Evolutionary conservation across 2,888 invertebrate genomes (phyloP).

Genomic region (Danaus chrysippus): DNA sequence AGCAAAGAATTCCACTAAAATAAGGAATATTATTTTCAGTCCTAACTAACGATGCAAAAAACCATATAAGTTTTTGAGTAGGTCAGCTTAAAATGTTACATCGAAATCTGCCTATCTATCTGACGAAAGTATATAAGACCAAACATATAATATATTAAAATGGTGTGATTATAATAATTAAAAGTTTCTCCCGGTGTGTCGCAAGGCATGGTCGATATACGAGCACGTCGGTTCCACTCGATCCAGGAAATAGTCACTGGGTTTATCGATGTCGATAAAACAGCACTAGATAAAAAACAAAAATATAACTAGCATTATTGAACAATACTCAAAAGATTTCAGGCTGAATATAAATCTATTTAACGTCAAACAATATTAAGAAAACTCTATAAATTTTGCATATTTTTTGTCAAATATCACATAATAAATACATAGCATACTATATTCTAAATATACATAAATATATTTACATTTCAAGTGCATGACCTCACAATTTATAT

Average conservation of each 20-base stretch:
- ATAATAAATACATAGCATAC: conserved; percentile 5
- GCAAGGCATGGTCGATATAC: conserved; percentile 55
- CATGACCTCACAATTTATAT: conserved; percentile 4
- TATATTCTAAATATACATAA: neutral
- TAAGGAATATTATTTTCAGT: too few species aligned
- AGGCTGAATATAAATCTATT: too few species aligned
- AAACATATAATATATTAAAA: neutral
- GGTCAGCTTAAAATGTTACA: too few species aligned
- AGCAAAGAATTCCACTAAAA: neutral
- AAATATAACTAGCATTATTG: too few species aligned
- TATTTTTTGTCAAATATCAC: neutral
- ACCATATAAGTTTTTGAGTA: too few species aligned
- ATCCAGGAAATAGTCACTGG: conserved; percentile 38
- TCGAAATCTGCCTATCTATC: too few species aligned
- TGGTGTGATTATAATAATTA: neutral
- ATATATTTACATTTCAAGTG: neutral
- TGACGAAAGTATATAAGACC: too few species aligned
- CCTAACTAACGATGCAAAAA: too few species aligned
- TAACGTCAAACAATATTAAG: too few species aligned
- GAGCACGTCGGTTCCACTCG: conserved; percentile 64
- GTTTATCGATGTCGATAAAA: conserved; percentile 4
- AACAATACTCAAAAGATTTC: too few species aligned
- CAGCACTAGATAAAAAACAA: neutral
- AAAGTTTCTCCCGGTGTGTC: conserved; percentile 10
- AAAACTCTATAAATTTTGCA: too few species aligned